These are phyloP conservation scores for Teleiodes luculella DNA, from an alignment of 2,888 invertebrate species.

Conservation along the genomic window DNA sequence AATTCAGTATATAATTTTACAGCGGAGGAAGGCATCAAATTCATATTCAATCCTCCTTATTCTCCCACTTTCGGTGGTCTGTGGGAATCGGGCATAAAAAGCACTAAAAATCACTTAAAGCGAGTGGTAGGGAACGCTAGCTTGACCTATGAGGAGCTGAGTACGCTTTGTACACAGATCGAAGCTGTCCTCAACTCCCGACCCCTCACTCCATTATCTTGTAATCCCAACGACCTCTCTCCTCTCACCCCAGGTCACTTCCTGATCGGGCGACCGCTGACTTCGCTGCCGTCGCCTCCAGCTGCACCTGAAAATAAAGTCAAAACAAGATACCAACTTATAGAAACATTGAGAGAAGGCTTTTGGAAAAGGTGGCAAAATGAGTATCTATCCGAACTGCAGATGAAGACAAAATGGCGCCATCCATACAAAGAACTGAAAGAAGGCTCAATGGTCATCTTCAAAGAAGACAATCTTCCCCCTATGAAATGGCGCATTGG, in stretches of 20 bases:
- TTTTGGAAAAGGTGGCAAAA: no score
- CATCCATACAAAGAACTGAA: neutral
- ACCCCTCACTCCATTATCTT: slow-evolving; percentile 23
- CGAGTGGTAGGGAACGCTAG: slow-evolving; percentile 11
- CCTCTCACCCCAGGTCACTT: slow-evolving; percentile 26
- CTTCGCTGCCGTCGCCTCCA: slow-evolving; percentile 13
- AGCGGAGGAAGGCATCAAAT: slow-evolving; percentile 21
- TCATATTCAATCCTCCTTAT: no score
- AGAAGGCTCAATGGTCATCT: slow-evolving; percentile 4
- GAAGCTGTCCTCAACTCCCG: slow-evolving; percentile 10
- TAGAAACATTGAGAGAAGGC: no score
- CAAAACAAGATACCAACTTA: no score
- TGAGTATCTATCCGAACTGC: no score
- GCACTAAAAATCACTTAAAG: slow-evolving; percentile 20
- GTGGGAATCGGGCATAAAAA: no score
- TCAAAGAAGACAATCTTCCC: slow-evolving; percentile 6
- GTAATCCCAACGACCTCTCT: slow-evolving; percentile 21
- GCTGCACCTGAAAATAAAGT: neutral
- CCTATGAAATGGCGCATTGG: neutral
- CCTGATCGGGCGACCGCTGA: no score
- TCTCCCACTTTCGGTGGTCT: no score
- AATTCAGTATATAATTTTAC: slow-evolving; percentile 16
- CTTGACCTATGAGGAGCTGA: slow-evolving; percentile 22
- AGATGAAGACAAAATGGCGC: slow-evolving; percentile 8
- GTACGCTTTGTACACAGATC: slow-evolving; percentile 24